These are phyloP conservation scores for Neosilurus mollespiculum DNA, from an alignment of 2,797 vertebrate species.

Conservation along the genomic window DNA sequence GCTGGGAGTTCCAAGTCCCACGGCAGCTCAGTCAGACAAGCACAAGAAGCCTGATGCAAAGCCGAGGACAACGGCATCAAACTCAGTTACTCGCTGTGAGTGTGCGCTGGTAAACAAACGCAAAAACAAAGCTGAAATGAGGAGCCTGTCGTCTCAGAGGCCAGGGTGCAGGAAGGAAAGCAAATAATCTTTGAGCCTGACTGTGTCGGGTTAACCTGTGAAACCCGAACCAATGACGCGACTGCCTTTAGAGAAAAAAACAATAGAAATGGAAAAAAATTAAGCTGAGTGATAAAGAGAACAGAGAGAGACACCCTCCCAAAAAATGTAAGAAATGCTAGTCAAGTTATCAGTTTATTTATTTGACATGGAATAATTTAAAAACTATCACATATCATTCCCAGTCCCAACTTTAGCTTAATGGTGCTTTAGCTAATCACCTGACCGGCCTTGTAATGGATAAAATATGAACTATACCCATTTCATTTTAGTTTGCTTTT, in stretches of 20 bases:
- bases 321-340: not conserved
- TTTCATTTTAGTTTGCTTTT: no score
- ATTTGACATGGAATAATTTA: not conserved
- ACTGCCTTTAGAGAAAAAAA: constrained; percentile 21
- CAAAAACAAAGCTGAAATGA: constrained; percentile 1
- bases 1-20: constrained; percentile 41
- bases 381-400: not conserved
- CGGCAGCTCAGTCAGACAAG: constrained; percentile 33
- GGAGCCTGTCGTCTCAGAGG: not conserved
- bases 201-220: constrained; percentile 35
- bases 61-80: not conserved
- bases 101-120: not conserved
- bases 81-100: not conserved
- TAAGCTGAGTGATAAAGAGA: not conserved
- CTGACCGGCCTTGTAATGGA: no score
- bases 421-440: no score
- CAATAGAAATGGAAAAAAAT: not conserved
- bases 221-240: constrained; percentile 15
- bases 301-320: not conserved
- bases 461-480: no score
- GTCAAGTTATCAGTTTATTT: not conserved
- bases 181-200: not conserved
- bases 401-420: no score
- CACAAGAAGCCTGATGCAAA: constrained; percentile 1
- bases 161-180: constrained; percentile 5